Evolutionary conservation across 2,888 invertebrate species (phyloP).

Genomic region (Trypoxylon attenuatum): DNA sequence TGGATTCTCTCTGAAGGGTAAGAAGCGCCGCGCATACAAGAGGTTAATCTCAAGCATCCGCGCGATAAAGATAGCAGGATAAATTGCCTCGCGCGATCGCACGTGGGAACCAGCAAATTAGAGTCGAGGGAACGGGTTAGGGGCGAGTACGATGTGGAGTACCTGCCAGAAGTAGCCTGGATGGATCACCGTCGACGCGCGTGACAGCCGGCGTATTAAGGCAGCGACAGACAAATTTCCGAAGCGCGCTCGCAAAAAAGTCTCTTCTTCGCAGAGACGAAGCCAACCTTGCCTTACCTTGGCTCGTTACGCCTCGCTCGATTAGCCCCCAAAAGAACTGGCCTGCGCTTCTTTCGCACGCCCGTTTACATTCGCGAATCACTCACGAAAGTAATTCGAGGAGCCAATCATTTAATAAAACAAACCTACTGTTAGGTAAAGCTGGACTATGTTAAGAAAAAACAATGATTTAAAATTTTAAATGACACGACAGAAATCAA

Average conservation of each 20-base stretch:
- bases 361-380: too few relatives aligned
- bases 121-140: slow-evolving; percentile 13
- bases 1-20: too few relatives aligned
- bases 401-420: too few relatives aligned
- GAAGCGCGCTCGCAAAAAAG: slow-evolving; percentile 44
- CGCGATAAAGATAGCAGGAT: neutral
- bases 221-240: slow-evolving; percentile 57
- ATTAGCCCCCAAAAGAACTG: slow-evolving; percentile 44
- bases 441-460: too few relatives aligned
- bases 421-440: too few relatives aligned
- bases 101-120: slow-evolving; percentile 32
- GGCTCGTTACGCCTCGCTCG: slow-evolving; percentile 50
- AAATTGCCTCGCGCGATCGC: slow-evolving; percentile 16
- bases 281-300: slow-evolving; percentile 33
- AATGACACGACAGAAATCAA: too few relatives aligned
- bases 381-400: neutral
- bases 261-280: slow-evolving; percentile 18
- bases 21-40: too few relatives aligned
- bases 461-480: too few relatives aligned
- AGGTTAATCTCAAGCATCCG: neutral
- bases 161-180: slow-evolving; percentile 37
- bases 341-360: too few relatives aligned
- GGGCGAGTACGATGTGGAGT: neutral
- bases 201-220: slow-evolving; percentile 53
- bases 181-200: slow-evolving; percentile 48